Conservation (phyloP, 2,888 invertebrate genomes). For the Drosophila nigricruria region DNA sequence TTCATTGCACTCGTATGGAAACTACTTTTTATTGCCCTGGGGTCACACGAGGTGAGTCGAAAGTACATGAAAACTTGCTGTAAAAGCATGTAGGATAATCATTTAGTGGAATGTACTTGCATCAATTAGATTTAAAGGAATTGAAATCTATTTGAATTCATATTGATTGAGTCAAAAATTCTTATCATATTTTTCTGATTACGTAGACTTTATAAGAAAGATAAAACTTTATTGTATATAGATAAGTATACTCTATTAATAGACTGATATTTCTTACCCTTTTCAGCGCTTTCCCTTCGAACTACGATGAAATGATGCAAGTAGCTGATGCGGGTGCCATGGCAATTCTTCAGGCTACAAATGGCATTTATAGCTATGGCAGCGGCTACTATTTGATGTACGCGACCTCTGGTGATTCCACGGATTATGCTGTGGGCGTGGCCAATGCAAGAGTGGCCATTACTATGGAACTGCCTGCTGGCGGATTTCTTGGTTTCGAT, state of each 20-base stretch:
- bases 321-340: constrained; percentile 81
- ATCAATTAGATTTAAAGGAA: background rate
- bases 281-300: constrained; percentile 82
- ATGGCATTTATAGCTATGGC: constrained; percentile 84
- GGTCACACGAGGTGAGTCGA: constrained; percentile 86
- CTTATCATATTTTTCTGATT: background rate
- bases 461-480: constrained; percentile 88
- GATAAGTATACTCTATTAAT: background rate
- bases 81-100: background rate
- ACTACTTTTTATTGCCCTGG: constrained; percentile 89
- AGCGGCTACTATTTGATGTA: constrained; percentile 85
- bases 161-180: background rate
- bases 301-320: constrained; percentile 83
- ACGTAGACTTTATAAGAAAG: too few relatives aligned
- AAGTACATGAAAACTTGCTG: background rate
- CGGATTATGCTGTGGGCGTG: constrained; percentile 88
- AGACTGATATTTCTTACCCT: background rate
- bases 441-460: constrained; percentile 64
- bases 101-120: too few relatives aligned
- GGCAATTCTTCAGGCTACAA: constrained; percentile 79
- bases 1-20: constrained; percentile 91
- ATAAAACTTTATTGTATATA: too few relatives aligned
- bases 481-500: constrained; percentile 86
- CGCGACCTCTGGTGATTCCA: constrained; percentile 87
- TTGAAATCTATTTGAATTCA: background rate